A percentile compares a stretch with the other conserved stretches of the same genome.
Conservation (phyloP, 2,113 vertebrate species). For the Polypterus senegalus region DNA sequence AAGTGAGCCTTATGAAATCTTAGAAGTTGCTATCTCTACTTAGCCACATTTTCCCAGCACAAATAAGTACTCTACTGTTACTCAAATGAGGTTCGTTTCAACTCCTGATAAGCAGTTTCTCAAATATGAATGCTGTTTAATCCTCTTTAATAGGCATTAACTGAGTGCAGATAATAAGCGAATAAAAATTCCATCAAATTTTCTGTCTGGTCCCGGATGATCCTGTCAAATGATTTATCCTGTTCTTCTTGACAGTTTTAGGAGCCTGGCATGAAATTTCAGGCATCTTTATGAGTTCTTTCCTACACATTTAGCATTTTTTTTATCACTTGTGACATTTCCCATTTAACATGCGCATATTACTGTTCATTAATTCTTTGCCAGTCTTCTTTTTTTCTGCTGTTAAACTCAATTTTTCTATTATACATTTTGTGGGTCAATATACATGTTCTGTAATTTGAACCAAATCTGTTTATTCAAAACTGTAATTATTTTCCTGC, state of each 20-base stretch:
- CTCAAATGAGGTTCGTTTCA: constrained; percentile 45
- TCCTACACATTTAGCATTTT: constrained; percentile 21
- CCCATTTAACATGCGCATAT: background rate
- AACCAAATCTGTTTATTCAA: too few species aligned
- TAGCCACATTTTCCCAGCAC: constrained; percentile 62
- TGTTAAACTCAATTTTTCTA: too few species aligned
- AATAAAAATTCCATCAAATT: constrained; percentile 73
- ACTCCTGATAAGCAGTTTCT: constrained; percentile 65
- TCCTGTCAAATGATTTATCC: constrained; percentile 50
- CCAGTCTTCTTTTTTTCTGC: too few species aligned
- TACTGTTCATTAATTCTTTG: too few species aligned
- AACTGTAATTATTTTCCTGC: too few species aligned
- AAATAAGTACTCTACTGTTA: constrained; percentile 67
- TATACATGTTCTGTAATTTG: too few species aligned
- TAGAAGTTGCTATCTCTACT: constrained; percentile 58
- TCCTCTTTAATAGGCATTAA: constrained; percentile 78
- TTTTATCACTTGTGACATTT: constrained; percentile 19
- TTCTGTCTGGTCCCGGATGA: constrained; percentile 37
- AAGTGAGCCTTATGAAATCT: constrained; percentile 35
- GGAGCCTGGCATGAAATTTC: constrained; percentile 30
- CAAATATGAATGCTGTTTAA: constrained; percentile 74
- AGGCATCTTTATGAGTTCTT: constrained; percentile 32
- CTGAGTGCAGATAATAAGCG: constrained; percentile 57
- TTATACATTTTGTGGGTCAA: too few species aligned
- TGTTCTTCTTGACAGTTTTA: constrained; percentile 38